A percentile compares a stretch with the other conserved stretches of the same genome.
These are phyloP conservation scores for Chauna torquata DNA, from an alignment of 2,113 vertebrate genomes.

Conservation along the genomic window DNA sequence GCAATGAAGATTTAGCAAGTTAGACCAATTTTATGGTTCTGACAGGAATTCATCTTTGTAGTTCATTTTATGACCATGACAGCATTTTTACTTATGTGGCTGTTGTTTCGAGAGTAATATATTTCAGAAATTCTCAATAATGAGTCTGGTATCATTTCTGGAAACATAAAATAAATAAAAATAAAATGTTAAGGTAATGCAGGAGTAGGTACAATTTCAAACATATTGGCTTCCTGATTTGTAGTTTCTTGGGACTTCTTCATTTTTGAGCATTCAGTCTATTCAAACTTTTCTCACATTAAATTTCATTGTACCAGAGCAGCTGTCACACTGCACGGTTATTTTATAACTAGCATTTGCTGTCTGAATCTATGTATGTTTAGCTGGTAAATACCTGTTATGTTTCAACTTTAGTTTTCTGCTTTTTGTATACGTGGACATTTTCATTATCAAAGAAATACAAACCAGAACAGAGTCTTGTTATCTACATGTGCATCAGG, in stretches of 20 bases:
- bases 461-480: constrained; percentile 16
- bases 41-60: not conserved
- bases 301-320: constrained; percentile 39
- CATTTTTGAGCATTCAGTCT: not conserved
- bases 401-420: constrained; percentile 51
- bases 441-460: constrained; percentile 58
- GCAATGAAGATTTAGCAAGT: not conserved
- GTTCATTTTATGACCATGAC: not conserved
- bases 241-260: not conserved
- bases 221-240: not conserved
- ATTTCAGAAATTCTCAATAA: constrained; percentile 2
- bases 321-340: constrained; percentile 20
- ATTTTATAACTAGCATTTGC: constrained; percentile 44
- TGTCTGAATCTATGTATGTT: constrained; percentile 12
- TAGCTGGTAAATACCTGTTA: constrained; percentile 59
- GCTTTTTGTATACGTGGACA: not conserved
- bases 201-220: not conserved
- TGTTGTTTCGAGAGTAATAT: not conserved
- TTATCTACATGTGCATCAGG: constrained; percentile 29
- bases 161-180: not conserved
- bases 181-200: not conserved
- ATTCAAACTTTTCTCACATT: constrained; percentile 27
- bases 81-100: not conserved
- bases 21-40: not conserved
- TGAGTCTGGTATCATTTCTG: not conserved